phyloP scores from a whole-genome alignment of 30 jellyfish, hydroid and myxozoan species.

The Aurelia coerulea region DNA sequence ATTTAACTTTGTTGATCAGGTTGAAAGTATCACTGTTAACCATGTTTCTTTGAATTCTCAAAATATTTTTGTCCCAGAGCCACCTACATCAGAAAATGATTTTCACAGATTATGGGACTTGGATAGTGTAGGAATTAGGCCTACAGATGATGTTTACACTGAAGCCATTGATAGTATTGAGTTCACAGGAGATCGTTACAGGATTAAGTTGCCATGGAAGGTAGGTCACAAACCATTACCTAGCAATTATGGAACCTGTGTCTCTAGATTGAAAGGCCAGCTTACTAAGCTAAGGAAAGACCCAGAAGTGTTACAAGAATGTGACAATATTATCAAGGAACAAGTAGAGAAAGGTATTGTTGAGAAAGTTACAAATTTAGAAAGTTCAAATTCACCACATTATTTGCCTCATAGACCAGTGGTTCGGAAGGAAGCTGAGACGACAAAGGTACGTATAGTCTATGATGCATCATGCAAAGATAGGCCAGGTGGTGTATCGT shows the following conservation, averaged over 20 bases:
- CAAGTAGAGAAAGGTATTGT: constrained; percentile 4
- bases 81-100: no score
- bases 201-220: constrained; percentile 16
- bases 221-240: constrained; percentile 13
- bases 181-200: neutral
- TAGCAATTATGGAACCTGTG: neutral
- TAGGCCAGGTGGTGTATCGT: no score
- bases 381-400: neutral
- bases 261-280: neutral
- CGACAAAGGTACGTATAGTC: constrained; percentile 34
- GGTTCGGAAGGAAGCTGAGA: constrained; percentile 37
- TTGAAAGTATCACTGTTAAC: constrained; percentile 1
- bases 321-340: constrained; percentile 6
- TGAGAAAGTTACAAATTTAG: neutral
- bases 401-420: neutral
- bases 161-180: no score
- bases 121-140: neutral
- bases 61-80: neutral
- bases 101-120: neutral
- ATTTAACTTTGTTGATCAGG: neutral
- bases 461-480: constrained; percentile 28
- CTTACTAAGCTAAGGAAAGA: neutral
- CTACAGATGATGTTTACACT: neutral
- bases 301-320: neutral
- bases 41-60: neutral